Conservation (phyloP, 1,140 invertebrate genomes). For the Mamestra configurata region DNA sequence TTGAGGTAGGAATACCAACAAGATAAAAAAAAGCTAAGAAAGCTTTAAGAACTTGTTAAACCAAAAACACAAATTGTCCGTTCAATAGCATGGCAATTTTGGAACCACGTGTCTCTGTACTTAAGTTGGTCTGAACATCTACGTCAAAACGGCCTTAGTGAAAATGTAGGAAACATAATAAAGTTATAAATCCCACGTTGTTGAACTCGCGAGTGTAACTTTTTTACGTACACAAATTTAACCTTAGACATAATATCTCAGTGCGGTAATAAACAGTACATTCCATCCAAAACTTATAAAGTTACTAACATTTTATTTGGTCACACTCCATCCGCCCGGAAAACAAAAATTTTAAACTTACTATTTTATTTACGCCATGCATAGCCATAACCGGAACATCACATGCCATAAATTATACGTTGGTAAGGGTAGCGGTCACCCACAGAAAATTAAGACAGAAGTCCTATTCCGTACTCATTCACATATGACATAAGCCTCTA, state of each 20-base stretch:
- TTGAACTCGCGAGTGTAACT: no score
- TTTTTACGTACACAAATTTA: no score
- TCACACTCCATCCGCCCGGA: not conserved
- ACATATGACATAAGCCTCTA: no score
- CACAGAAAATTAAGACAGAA: not conserved
- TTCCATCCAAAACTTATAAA: not conserved
- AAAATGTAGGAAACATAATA: not conserved
- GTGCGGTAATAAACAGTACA: not conserved
- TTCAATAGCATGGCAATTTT: no score
- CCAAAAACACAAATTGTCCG: no score
- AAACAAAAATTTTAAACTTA: conserved; percentile 35
- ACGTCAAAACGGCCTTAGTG: no score
- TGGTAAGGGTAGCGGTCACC: conserved; percentile 6
- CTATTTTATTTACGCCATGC: conserved; percentile 35
- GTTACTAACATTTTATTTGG: conserved; percentile 1
- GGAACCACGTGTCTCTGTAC: no score
- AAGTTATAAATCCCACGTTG: not conserved
- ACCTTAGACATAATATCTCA: not conserved
- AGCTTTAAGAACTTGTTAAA: no score
- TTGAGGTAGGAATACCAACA: no score
- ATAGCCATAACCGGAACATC: conserved; percentile 42
- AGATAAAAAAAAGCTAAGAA: no score
- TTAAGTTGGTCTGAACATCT: no score
- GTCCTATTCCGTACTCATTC: not conserved
- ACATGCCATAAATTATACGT: conserved; percentile 34